phyloP scores from a whole-genome alignment of 2,113 vertebrate genomes.

The Trogon melanurus region DNA sequence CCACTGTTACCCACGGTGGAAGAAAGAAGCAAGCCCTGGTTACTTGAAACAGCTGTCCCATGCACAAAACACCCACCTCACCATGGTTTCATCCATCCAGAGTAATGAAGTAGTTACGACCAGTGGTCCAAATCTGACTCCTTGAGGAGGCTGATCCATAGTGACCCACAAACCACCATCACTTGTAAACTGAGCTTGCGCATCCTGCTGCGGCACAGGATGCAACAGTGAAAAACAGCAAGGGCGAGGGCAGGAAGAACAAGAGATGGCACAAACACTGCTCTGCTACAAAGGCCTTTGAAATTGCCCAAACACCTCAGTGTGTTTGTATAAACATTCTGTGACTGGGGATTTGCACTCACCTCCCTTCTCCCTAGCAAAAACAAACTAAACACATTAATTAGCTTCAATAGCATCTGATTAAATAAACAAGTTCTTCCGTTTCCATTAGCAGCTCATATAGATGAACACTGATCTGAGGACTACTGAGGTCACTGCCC shows the following conservation, averaged over 20 bases:
- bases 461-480: background rate
- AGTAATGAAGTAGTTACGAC: background rate
- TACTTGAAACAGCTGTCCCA: background rate
- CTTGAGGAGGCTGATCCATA: background rate
- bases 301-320: background rate
- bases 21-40: background rate
- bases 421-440: background rate
- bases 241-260: background rate
- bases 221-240: background rate
- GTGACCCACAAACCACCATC: rapidly evolving
- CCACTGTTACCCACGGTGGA: background rate
- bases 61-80: background rate
- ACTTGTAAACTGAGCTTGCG: background rate
- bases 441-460: background rate
- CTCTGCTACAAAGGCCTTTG: background rate
- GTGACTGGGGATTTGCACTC: background rate
- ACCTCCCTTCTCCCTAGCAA: background rate
- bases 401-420: background rate
- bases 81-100: background rate
- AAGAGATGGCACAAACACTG: background rate
- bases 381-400: background rate
- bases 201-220: background rate
- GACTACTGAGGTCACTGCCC: background rate
- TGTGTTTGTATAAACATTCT: conserved; percentile 4
- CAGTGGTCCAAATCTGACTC: background rate